Percentiles rank a stretch among this genome's conserved stretches.
These are phyloP conservation scores for Gallinago jamesoni DNA, from an alignment of 2,113 vertebrate species.

Conservation along the genomic window DNA sequence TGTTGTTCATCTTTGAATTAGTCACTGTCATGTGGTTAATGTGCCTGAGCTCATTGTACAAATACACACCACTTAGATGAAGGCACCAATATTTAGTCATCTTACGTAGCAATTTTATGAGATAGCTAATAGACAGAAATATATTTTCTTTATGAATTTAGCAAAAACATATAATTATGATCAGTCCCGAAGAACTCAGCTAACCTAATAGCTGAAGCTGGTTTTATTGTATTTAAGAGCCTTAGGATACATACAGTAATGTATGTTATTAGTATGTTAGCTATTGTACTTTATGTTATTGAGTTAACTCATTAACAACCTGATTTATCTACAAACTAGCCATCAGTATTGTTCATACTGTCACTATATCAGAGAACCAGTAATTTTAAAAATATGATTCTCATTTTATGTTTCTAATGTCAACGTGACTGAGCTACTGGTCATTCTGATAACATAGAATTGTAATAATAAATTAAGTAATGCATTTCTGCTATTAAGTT, in stretches of 20 bases:
- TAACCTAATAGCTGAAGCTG: not conserved
- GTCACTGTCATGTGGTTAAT: constrained; percentile 27
- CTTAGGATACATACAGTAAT: not conserved
- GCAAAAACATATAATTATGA: not conserved
- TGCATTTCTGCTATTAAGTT: not conserved
- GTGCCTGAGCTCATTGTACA: not conserved
- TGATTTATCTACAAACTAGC: not conserved
- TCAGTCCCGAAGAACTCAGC: not conserved
- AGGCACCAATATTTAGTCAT: not conserved
- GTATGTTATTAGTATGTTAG: not conserved
- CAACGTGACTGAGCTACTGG: not conserved
- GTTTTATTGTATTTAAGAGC: not conserved
- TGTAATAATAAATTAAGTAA: not conserved
- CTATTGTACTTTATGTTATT: not conserved
- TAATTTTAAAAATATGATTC: not conserved
- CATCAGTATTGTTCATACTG: not conserved
- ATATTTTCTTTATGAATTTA: not conserved
- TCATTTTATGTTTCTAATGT: not conserved
- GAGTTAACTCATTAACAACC: not conserved
- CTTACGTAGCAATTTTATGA: not conserved
- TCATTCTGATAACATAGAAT: not conserved
- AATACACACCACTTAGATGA: not conserved
- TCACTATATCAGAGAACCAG: not conserved
- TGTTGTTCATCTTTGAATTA: constrained; percentile 17
- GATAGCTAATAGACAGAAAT: not conserved